Evolutionary conservation across 2,888 invertebrate species (phyloP).

Genomic region (Tuberolachnus salignus): DNA sequence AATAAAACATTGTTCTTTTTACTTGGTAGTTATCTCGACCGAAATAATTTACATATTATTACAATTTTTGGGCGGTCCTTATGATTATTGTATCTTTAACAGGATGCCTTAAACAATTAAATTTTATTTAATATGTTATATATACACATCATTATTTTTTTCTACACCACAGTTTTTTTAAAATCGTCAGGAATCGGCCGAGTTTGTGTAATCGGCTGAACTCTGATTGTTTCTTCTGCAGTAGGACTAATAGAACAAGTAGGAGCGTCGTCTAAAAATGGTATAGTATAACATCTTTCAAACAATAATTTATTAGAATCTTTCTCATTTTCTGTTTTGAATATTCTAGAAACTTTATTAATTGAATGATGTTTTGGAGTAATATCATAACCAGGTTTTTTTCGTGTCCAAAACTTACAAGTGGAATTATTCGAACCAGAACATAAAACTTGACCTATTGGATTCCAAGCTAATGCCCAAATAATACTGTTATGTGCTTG

Average conservation of each 20-base stretch:
- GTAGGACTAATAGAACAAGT: conserved; percentile 74
- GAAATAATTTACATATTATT: conserved; percentile 40
- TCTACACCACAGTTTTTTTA: conserved; percentile 79
- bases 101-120: conserved; percentile 33
- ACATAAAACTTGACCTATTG: conserved; percentile 96
- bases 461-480: conserved; percentile 99
- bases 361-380: conserved; percentile 89
- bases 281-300: conserved; percentile 71
- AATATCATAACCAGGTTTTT: conserved; percentile 97
- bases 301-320: conserved; percentile 63
- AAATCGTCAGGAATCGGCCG: conserved; percentile 96
- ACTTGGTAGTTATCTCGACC: neutral
- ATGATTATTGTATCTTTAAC: conserved; percentile 42
- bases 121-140: conserved; percentile 48
- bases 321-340: conserved; percentile 63
- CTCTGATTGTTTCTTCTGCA: conserved; percentile 69
- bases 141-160: conserved; percentile 50
- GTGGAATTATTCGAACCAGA: conserved; percentile 99
- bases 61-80: conserved; percentile 50
- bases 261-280: conserved; percentile 90
- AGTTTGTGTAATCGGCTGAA: conserved; percentile 66
- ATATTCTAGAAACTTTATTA: conserved; percentile 42
- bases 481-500: conserved; percentile 99
- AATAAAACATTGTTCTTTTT: neutral
- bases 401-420: conserved; percentile 98